Evolutionary conservation across 2,113 vertebrate species (phyloP).

Genomic region (Coptodon rendalli): DNA sequence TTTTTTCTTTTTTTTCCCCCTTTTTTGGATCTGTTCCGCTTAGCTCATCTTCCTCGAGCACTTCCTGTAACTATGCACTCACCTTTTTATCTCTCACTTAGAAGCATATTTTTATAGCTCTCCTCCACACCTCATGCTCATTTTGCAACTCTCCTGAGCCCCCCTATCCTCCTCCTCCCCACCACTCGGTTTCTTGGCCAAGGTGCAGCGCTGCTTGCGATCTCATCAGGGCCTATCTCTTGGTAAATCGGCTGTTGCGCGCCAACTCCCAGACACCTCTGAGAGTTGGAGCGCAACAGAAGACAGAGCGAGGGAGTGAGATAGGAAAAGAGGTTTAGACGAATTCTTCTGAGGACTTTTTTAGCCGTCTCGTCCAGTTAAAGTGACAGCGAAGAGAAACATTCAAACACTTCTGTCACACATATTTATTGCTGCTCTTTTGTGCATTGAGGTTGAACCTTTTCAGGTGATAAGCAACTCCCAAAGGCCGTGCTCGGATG

Average conservation of each 20-base stretch:
- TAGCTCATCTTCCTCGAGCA: neutral
- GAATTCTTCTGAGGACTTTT: constrained; percentile 17
- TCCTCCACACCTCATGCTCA: neutral
- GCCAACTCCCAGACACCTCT: constrained; percentile 23
- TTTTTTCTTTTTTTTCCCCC: rapidly evolving
- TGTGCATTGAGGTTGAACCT: neutral
- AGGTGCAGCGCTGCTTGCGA: constrained; percentile 7
- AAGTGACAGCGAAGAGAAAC: constrained; percentile 3
- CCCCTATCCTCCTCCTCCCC: neutral
- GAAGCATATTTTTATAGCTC: neutral
- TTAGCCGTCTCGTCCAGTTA: neutral
- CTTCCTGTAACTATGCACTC: constrained; percentile 7
- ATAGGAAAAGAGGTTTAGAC: neutral
- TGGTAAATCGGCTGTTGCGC: constrained; percentile 5
- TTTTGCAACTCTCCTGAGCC: constrained; percentile 2
- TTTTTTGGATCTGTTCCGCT: neutral
- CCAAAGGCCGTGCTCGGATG: neutral
- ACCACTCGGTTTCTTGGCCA: constrained; percentile 7
- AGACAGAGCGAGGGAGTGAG: neutral
- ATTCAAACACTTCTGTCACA: neutral
- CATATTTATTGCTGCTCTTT: neutral
- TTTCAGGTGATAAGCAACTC: neutral
- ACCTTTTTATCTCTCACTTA: constrained; percentile 13
- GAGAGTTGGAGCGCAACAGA: constrained; percentile 5
- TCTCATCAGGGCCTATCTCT: constrained; percentile 36